Evolutionary conservation across 2,797 vertebrate species (phyloP).

Genomic region (Esox masquinongy): DNA sequence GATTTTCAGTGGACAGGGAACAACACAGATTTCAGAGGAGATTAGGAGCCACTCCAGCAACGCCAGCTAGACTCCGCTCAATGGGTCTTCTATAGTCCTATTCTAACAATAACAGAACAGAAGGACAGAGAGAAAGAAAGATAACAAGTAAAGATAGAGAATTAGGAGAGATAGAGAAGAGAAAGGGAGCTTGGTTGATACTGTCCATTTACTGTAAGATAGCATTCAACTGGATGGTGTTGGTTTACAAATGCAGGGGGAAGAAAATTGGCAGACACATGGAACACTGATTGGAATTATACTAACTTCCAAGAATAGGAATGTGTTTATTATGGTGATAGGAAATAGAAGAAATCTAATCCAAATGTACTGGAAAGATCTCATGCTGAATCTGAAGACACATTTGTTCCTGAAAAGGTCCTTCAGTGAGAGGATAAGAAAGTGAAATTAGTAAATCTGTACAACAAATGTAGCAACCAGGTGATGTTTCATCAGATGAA

Average conservation of each 20-base stretch:
- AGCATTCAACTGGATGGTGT: background rate
- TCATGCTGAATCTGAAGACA: background rate
- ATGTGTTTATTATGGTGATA: background rate
- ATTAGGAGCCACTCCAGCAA: constrained; percentile 52
- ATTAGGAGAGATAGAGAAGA: background rate
- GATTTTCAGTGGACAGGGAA: constrained; percentile 54
- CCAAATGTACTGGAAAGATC: background rate
- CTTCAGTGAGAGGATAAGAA: background rate
- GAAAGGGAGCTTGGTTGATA: background rate
- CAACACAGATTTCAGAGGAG: constrained; percentile 61
- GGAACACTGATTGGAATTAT: background rate
- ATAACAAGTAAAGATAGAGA: background rate
- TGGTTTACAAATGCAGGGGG: background rate
- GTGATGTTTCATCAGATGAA: background rate
- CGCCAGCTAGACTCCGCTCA: constrained; percentile 38
- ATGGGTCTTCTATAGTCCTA: constrained; percentile 43
- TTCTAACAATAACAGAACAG: constrained; percentile 37
- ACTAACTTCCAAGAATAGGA: background rate
- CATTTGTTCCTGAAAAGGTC: background rate
- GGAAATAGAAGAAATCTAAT: background rate
- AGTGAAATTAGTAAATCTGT: background rate
- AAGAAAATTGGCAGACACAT: background rate
- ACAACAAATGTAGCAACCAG: background rate
- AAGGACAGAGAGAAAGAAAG: constrained; percentile 17
- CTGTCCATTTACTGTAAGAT: background rate